phyloP scores from a whole-genome alignment of 2,797 vertebrate genomes.

The Benthosema pterotum region DNA sequence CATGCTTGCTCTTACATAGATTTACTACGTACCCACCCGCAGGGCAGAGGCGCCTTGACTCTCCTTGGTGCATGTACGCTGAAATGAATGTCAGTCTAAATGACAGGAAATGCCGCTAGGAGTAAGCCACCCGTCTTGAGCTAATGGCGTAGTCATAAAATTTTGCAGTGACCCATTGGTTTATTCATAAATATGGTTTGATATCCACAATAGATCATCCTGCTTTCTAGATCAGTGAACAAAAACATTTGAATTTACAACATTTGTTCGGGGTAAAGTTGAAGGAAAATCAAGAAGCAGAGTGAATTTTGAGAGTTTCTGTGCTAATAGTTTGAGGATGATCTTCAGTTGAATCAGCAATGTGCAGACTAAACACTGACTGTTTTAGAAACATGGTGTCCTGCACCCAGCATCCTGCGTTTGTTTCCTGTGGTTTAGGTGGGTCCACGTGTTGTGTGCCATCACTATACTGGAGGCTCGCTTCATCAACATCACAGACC shows the following conservation, averaged over 20 bases:
- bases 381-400: slow-evolving; percentile 2
- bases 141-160: background rate
- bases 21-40: background rate
- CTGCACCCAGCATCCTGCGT: background rate
- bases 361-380: background rate
- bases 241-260: too few species aligned
- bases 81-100: slow-evolving; percentile 19
- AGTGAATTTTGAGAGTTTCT: too few species aligned
- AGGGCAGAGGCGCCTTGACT: slow-evolving; percentile 8
- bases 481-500: slow-evolving; percentile 93
- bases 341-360: too few species aligned
- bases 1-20: background rate
- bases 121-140: background rate
- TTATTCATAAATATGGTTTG: too few species aligned
- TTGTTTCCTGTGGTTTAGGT: slow-evolving; percentile 77
- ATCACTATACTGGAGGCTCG: slow-evolving; percentile 95
- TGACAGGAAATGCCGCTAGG: slow-evolving; percentile 13
- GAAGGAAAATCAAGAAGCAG: too few species aligned
- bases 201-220: too few species aligned
- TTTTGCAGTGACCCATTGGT: too few species aligned
- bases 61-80: background rate
- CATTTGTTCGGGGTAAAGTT: too few species aligned
- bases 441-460: slow-evolving; percentile 97
- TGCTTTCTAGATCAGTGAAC: too few species aligned
- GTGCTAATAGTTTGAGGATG: too few species aligned